Evolutionary conservation across 1,140 invertebrate species (phyloP), one percentile per base, ranked within the genome.

Genomic region (Thaumetopoea pityocampa): DNA sequence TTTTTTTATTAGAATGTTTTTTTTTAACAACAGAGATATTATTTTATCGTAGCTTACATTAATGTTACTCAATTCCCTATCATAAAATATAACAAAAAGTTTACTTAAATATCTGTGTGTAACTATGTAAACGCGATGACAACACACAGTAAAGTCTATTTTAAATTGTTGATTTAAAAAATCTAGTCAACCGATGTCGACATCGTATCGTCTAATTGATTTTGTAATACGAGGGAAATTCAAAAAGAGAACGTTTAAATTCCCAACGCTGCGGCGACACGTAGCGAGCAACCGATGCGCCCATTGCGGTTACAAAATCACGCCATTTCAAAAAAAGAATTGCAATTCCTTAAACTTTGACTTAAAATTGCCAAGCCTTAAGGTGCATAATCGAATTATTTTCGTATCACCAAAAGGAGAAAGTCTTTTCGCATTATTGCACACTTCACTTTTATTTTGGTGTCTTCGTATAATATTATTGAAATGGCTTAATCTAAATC

Each of bases 401-500:
- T 27, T 12, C 14, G 12, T n/a, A 11, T 9, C 10, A 40, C 10
- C 8, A 34, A 15, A 9, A 38, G 40, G 44, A 38, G 48, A 58
- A 53, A 44, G 42, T 56, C 47, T 37, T 61, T 57, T 51, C 14
- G 38, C 27, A 49, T 51, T 24, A 51, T 37, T 49, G 53, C 33
- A 51, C 45, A 54, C 34, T 42, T 51, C 51, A 58, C 55, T 70
- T 76, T 70, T 70, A 67, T 72, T 76, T 60, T 67, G 61, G 71
- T 77, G 48, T 54, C 53, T 42, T 69, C 64, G 66, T 73, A 67
- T 73, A 71, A 67, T 70, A 71, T 71, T 67, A 67, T 73, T 67
- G 57, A 52, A 67, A 64, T 59, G 55, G 47, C 52, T 46, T 28
- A 58, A 67, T 61, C 59, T 44, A 37, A 50, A 52, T 51, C 50